phyloP scores from a whole-genome alignment of 2,113 vertebrate species.

The Mixornis gularis region DNA sequence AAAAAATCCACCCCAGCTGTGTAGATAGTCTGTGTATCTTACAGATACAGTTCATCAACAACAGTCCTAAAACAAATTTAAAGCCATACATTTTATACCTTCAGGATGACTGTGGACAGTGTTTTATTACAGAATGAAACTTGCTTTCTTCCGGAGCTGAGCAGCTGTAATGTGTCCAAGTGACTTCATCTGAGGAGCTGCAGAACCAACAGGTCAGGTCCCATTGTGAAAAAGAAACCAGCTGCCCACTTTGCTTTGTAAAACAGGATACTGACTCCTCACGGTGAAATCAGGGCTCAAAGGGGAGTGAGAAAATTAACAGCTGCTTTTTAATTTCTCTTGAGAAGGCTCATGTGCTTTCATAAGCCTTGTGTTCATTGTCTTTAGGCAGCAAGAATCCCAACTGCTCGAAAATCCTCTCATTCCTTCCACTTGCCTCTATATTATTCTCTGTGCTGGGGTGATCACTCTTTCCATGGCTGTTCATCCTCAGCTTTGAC shows the following conservation, averaged over 20 bases:
- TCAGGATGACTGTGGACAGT: not conserved
- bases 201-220: constrained; percentile 19
- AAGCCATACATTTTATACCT: not conserved
- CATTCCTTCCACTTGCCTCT: not conserved
- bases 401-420: constrained; percentile 26
- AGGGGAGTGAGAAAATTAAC: constrained; percentile 1
- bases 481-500: not conserved
- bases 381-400: constrained; percentile 14
- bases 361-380: not conserved
- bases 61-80: not conserved
- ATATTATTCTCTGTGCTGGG: not conserved
- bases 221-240: constrained; percentile 20
- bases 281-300: constrained; percentile 26
- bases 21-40: not conserved
- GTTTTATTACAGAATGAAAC: constrained; percentile 26
- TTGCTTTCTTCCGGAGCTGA: not conserved
- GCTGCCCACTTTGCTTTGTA: not conserved
- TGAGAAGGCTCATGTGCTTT: not conserved
- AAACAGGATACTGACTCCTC: constrained; percentile 27
- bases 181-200: constrained; percentile 6
- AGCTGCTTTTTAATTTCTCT: constrained; percentile 53
- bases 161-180: not conserved
- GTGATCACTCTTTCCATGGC: not conserved
- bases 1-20: not conserved
- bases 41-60: not conserved